A percentile compares a stretch with the other conserved stretches of the same genome.
Conservation (phyloP, 1,140 invertebrate genomes). For the Bombus huntii region DNA sequence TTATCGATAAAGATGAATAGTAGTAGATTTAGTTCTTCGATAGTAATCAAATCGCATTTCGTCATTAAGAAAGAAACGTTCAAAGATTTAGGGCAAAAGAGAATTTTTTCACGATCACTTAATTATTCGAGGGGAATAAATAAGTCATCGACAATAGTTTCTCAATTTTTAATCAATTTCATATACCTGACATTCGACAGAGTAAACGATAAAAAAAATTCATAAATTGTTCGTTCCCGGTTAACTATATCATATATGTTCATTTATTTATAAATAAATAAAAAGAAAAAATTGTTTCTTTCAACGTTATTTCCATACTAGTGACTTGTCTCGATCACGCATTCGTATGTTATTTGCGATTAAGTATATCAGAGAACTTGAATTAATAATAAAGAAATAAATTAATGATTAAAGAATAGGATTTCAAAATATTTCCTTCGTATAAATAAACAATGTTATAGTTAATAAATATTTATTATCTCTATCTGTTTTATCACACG, state of each 20-base stretch:
- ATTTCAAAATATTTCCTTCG: conserved; percentile 29
- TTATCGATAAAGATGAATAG: conserved; percentile 34
- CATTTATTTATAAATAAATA: neutral
- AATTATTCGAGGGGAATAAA: too few species aligned
- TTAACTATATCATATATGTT: neutral
- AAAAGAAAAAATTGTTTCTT: neutral
- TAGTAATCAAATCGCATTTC: neutral
- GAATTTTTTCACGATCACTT: too few species aligned
- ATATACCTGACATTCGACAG: neutral
- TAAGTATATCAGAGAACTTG: neutral
- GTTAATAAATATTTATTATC: conserved; percentile 39
- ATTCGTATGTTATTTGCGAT: neutral
- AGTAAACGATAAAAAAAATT: neutral
- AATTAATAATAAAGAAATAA: conserved; percentile 37
- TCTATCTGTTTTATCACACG: conserved; percentile 42
- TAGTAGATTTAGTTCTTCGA: conserved; percentile 17
- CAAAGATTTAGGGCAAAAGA: too few species aligned
- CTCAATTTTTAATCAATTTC: neutral
- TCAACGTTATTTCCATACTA: neutral
- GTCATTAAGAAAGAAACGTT: neutral
- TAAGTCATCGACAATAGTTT: neutral
- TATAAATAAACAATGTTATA: conserved; percentile 40
- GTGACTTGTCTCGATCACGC: conserved; percentile 7
- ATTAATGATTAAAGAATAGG: conserved; percentile 28
- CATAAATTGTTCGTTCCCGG: neutral